A percentile compares a stretch with the other conserved stretches of the same genome.
phyloP scores from a whole-genome alignment of 2,113 vertebrate species.

The Labeo catla region DNA sequence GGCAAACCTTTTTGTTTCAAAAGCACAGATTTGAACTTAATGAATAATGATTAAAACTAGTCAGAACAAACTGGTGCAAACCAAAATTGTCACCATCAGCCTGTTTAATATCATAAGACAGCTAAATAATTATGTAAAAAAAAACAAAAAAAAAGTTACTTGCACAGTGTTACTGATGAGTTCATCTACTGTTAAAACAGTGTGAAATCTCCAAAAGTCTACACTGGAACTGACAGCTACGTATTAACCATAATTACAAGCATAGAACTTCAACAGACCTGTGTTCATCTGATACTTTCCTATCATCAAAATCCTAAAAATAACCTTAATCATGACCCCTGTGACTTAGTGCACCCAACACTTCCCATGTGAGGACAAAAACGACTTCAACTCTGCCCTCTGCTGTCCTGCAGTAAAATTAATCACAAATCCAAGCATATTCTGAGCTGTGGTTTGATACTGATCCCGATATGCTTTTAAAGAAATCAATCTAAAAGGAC shows the following conservation, averaged over 20 bases:
- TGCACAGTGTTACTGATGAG: not conserved
- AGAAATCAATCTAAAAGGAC: not conserved
- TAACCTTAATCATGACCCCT: conserved; percentile 32
- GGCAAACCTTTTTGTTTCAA: too few relatives aligned
- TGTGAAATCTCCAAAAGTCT: not conserved
- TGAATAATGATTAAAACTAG: not conserved
- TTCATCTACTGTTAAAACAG: conserved; percentile 23
- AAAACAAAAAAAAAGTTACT: not conserved
- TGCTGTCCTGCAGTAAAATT: conserved; percentile 60
- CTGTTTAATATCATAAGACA: not conserved
- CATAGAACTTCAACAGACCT: not conserved
- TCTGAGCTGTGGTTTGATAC: not conserved
- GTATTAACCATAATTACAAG: conserved; percentile 26
- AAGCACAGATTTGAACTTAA: too few relatives aligned
- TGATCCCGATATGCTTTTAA: not conserved
- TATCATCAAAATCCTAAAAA: conserved; percentile 32
- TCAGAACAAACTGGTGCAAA: not conserved
- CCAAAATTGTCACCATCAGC: not conserved
- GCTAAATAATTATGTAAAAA: not conserved
- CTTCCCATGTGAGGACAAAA: conserved; percentile 3
- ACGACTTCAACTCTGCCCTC: conserved; percentile 67
- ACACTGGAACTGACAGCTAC: not conserved
- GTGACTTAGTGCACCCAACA: not conserved
- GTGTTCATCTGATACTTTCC: conserved; percentile 2
- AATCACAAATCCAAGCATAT: not conserved